phyloP scores from a whole-genome alignment of 2,888 invertebrate genomes.

The Cephonodes hylas region DNA sequence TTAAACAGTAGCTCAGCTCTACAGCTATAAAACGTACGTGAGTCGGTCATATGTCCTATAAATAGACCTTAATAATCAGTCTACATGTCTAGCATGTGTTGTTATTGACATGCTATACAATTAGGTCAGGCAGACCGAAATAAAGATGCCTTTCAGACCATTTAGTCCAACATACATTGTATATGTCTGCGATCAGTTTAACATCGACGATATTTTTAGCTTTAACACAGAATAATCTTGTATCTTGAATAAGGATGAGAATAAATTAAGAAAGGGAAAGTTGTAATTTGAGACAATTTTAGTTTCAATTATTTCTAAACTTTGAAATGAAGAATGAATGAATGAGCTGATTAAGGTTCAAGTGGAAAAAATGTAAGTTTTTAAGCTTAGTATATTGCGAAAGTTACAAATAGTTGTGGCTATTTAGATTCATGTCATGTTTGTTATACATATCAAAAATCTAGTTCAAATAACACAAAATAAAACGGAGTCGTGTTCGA shows the following conservation, averaged over 20 bases:
- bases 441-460: neutral
- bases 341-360: too few species aligned
- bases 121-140: conserved; percentile 4
- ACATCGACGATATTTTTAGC: neutral
- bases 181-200: neutral
- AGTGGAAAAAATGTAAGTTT: too few species aligned
- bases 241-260: too few species aligned
- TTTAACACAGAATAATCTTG: neutral
- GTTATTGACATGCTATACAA: neutral
- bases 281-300: too few species aligned
- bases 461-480: neutral
- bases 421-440: too few species aligned
- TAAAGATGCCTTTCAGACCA: neutral
- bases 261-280: too few species aligned
- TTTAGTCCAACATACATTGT: neutral
- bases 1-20: neutral
- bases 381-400: too few species aligned
- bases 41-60: neutral
- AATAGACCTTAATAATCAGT: neutral
- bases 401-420: too few species aligned
- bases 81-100: neutral
- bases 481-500: neutral
- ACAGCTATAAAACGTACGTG: neutral
- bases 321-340: too few species aligned
- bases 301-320: too few species aligned